Percentiles rank a stretch among this genome's conserved stretches.
Evolutionary conservation across 2,888 invertebrate genomes (phyloP).

Genomic region (Andrena marginata): DNA sequence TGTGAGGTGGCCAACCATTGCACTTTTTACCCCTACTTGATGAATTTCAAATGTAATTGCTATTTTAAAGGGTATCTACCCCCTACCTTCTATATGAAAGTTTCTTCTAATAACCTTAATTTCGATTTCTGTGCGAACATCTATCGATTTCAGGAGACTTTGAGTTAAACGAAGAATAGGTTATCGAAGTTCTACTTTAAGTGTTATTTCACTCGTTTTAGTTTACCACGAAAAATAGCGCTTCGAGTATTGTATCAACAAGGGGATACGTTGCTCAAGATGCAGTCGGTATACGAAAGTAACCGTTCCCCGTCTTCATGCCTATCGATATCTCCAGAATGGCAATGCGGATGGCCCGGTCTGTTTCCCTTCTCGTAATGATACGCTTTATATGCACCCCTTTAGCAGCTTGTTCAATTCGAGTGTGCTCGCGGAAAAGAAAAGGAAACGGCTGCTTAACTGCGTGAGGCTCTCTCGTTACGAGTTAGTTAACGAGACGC

Average conservation of each 20-base stretch:
- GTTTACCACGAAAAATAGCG: background rate
- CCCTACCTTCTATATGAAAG: no score
- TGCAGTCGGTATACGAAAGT: slow-evolving; percentile 1
- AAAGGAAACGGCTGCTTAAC: slow-evolving; percentile 24
- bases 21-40: no score
- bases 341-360: slow-evolving; percentile 3
- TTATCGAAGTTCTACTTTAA: background rate
- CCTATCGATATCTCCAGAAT: slow-evolving; percentile 22
- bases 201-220: background rate
- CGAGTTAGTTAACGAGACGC: slow-evolving; percentile 19
- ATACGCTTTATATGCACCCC: slow-evolving; percentile 26
- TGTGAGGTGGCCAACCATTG: no score
- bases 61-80: no score
- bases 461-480: slow-evolving; percentile 25
- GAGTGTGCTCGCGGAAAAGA: slow-evolving; percentile 14
- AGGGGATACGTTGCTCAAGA: slow-evolving; percentile 1
- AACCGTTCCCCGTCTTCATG: slow-evolving; percentile 8
- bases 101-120: no score
- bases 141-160: background rate
- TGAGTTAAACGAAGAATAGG: background rate
- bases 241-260: background rate
- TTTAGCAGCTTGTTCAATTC: slow-evolving; percentile 36
- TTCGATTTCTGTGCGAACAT: no score
- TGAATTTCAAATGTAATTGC: no score
- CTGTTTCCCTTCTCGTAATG: slow-evolving; percentile 23